These are phyloP conservation scores for Lacerta bilineata DNA, from an alignment of 2,797 vertebrate genomes.

Conservation along the genomic window DNA sequence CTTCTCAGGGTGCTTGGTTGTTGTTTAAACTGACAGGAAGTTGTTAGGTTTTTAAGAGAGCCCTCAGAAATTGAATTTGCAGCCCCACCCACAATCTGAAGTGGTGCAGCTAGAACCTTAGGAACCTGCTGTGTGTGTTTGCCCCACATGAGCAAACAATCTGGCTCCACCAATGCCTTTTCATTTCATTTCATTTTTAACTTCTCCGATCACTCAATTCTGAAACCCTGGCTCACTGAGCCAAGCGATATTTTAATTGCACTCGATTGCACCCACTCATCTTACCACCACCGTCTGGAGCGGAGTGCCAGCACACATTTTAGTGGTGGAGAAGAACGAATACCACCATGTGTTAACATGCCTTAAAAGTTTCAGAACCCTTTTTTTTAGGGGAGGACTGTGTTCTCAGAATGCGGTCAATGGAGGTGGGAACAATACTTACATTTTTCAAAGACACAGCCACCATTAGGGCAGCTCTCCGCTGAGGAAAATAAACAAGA, in stretches of 20 bases:
- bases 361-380: neutral
- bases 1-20: neutral
- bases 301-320: neutral
- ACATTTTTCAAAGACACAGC: neutral
- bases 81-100: neutral
- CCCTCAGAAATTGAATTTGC: neutral
- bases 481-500: too few relatives aligned
- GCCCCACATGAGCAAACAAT: neutral
- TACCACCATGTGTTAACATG: neutral
- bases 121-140: neutral
- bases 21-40: neutral
- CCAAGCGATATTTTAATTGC: neutral
- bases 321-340: neutral
- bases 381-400: too few relatives aligned
- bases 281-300: too few relatives aligned
- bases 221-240: too few relatives aligned
- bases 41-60: neutral
- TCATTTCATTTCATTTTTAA: neutral
- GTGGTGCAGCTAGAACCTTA: neutral
- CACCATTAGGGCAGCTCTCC: too few relatives aligned
- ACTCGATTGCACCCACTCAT: too few relatives aligned
- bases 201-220: too few relatives aligned
- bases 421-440: neutral
- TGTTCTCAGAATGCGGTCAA: neutral
- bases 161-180: neutral